These are phyloP conservation scores for Phainopepla nitens DNA, from an alignment of 2,113 vertebrate species.

Conservation along the genomic window DNA sequence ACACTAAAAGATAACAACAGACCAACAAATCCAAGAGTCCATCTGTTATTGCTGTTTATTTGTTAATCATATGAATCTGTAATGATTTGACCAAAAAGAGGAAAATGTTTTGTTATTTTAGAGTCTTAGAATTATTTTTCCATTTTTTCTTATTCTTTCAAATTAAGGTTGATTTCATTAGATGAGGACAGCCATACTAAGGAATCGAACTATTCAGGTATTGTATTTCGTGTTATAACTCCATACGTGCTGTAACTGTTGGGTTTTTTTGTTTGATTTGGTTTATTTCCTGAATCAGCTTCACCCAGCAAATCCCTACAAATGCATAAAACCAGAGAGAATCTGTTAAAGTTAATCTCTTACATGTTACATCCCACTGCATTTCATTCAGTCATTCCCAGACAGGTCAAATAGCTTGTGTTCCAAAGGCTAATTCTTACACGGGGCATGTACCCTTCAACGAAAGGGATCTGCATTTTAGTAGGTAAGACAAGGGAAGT, in stretches of 20 bases:
- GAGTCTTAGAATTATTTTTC: not conserved
- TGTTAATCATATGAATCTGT: not conserved
- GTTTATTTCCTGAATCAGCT: not conserved
- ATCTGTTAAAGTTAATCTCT: not conserved
- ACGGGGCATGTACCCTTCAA: not conserved
- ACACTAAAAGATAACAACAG: not conserved
- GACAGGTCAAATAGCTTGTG: not conserved
- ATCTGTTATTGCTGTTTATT: not conserved
- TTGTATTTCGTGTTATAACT: not conserved
- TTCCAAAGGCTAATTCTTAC: not conserved
- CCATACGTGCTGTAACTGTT: not conserved
- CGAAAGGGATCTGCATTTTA: not conserved
- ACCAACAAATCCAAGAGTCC: not conserved
- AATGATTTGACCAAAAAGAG: not conserved
- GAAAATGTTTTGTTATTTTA: not conserved
- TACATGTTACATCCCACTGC: not conserved
- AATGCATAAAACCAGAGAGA: not conserved
- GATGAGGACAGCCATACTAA: conserved; percentile 75
- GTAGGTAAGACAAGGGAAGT: not conserved
- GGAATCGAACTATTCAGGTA: conserved; percentile 75
- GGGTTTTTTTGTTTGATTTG: not conserved
- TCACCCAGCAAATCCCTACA: not conserved
- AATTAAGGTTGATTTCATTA: conserved; percentile 86
- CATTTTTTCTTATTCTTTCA: not conserved
- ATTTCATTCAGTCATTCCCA: not conserved